Evolutionary conservation across 2,113 vertebrate genomes (phyloP).

Genomic region (Boulengeromyrus knoepffleri): DNA sequence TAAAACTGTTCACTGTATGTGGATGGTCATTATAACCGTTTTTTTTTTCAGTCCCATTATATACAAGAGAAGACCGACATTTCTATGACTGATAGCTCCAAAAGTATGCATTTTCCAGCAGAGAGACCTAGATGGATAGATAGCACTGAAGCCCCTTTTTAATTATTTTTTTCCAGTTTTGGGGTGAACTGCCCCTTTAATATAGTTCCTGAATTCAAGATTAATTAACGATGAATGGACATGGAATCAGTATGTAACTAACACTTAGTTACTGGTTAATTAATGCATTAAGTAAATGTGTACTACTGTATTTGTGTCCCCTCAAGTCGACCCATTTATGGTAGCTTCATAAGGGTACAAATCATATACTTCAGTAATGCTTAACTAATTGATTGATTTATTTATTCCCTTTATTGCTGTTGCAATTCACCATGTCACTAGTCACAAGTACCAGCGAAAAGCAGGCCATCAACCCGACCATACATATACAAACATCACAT

Average conservation of each 20-base stretch:
- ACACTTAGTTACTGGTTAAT: background rate
- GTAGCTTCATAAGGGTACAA: background rate
- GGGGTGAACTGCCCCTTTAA: background rate
- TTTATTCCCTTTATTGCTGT: too few relatives aligned
- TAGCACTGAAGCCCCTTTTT: background rate
- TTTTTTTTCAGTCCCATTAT: too few relatives aligned
- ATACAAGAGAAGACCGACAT: too few relatives aligned
- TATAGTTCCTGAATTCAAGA: background rate
- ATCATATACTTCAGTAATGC: background rate
- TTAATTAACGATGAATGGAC: background rate
- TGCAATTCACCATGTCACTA: too few relatives aligned
- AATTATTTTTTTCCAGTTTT: background rate
- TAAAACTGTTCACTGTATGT: too few relatives aligned
- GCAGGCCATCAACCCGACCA: too few relatives aligned
- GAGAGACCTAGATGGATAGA: background rate
- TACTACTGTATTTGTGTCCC: background rate
- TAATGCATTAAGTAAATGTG: background rate
- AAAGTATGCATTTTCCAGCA: background rate
- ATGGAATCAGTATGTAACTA: background rate
- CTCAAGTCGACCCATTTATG: background rate
- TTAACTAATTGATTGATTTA: background rate
- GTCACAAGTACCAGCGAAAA: too few relatives aligned
- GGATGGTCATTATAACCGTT: too few relatives aligned
- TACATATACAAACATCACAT: too few relatives aligned
- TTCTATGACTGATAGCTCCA: too few relatives aligned